These are phyloP conservation scores for Circaetus gallicus DNA, from an alignment of 2,113 vertebrate species.

Conservation along the genomic window DNA sequence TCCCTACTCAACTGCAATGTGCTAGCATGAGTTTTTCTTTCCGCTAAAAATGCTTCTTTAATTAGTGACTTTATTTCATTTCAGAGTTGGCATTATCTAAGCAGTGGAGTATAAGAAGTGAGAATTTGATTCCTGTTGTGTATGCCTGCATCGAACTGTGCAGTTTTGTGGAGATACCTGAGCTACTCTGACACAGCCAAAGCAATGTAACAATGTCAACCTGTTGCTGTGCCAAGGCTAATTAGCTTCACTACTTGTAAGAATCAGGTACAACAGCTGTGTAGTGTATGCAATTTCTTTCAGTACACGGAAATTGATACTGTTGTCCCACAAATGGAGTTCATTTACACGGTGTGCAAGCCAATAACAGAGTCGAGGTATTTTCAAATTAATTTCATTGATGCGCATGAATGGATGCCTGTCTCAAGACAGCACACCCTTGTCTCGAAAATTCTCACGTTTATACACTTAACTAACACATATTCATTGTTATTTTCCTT, in stretches of 20 bases:
- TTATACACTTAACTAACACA: too few species aligned
- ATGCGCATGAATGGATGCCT: too few species aligned
- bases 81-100: neutral
- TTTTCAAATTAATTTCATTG: too few species aligned
- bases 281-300: neutral
- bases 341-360: too few species aligned
- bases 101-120: neutral
- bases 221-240: slow-evolving; percentile 11
- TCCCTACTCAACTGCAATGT: neutral
- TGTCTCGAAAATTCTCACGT: too few species aligned
- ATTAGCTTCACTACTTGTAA: slow-evolving; percentile 31
- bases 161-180: neutral
- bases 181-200: neutral
- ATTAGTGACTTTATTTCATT: slow-evolving; percentile 1
- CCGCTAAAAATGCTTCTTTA: neutral
- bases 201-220: neutral
- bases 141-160: neutral
- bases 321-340: too few species aligned
- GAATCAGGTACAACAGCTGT: slow-evolving; percentile 24
- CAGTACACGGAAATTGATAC: slow-evolving; percentile 16
- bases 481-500: too few species aligned
- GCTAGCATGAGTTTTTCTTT: neutral
- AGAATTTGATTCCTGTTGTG: slow-evolving; percentile 30
- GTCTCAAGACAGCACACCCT: too few species aligned
- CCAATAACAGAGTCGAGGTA: too few species aligned